These are phyloP conservation scores for Neomonachus schauinslandi DNA, from an alignment of 2,113 vertebrate genomes.

Conservation along the genomic window DNA sequence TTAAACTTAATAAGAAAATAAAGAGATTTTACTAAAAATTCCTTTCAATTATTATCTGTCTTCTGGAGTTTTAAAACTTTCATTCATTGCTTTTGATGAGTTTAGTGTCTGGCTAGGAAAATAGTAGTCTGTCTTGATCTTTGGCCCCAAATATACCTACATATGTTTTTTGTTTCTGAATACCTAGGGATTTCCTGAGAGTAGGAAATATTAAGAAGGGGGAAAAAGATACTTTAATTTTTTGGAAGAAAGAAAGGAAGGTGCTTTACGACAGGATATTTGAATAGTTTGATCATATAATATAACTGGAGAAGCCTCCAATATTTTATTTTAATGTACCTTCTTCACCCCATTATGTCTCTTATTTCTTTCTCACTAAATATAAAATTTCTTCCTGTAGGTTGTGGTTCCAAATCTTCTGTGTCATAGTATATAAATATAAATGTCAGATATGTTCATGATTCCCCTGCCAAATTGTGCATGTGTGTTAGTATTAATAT, in stretches of 20 bases:
- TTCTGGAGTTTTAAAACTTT: not conserved
- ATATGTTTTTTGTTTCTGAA: not conserved
- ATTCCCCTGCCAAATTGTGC: not conserved
- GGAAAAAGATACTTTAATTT: not conserved
- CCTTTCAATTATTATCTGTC: not conserved
- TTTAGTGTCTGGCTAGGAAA: not conserved
- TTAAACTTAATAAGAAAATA: not conserved
- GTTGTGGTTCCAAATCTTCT: not conserved
- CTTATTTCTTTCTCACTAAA: not conserved
- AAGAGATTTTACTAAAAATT: not conserved
- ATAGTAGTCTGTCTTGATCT: not conserved
- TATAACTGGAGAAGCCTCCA: not conserved
- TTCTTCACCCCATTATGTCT: not conserved
- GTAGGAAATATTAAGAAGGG: not conserved
- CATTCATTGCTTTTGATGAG: not conserved
- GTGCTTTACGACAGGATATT: not conserved
- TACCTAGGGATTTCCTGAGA: not conserved
- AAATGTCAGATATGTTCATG: not conserved
- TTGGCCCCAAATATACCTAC: not conserved
- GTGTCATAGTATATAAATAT: not conserved
- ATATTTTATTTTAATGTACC: not conserved
- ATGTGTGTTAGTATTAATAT: not conserved
- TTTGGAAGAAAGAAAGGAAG: not conserved
- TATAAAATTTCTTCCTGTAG: not conserved
- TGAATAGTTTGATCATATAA: not conserved